These are phyloP conservation scores for Ascaphus truei DNA, from an alignment of 2,113 vertebrate species.

Conservation along the genomic window DNA sequence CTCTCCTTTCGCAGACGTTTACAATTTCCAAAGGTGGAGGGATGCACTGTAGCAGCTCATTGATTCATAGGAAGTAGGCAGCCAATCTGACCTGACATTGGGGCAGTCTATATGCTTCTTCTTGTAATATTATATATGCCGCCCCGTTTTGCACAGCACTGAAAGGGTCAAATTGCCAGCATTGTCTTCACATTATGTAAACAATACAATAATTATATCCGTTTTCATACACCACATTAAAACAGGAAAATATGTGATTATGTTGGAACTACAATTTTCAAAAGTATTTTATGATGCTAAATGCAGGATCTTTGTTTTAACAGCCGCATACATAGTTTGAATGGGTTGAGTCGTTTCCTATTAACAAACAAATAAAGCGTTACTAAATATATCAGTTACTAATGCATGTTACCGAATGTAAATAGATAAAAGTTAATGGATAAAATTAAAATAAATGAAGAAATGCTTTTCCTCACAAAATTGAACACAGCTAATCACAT, in stretches of 20 bases:
- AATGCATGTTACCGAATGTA: neutral
- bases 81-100: too few species aligned
- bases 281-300: constrained; percentile 31
- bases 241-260: constrained; percentile 14
- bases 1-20: too few species aligned
- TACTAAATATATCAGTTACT: constrained; percentile 5
- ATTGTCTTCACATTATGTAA: neutral
- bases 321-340: constrained; percentile 10
- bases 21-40: too few species aligned
- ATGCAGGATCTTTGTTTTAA: constrained; percentile 13
- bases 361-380: neutral
- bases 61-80: too few species aligned
- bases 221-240: constrained; percentile 3
- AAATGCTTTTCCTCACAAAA: neutral
- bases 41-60: too few species aligned
- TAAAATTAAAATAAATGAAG: constrained; percentile 26
- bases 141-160: too few species aligned
- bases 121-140: too few species aligned
- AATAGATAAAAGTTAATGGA: constrained; percentile 11
- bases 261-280: constrained; percentile 17
- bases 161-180: neutral
- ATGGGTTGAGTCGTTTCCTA: constrained; percentile 2
- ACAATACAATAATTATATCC: neutral
- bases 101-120: too few species aligned
- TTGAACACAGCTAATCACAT: neutral